Percentiles rank a stretch among this genome's conserved stretches.
Conservation (phyloP, 2,797 vertebrate genomes). For the Sebastes matsubarae region DNA sequence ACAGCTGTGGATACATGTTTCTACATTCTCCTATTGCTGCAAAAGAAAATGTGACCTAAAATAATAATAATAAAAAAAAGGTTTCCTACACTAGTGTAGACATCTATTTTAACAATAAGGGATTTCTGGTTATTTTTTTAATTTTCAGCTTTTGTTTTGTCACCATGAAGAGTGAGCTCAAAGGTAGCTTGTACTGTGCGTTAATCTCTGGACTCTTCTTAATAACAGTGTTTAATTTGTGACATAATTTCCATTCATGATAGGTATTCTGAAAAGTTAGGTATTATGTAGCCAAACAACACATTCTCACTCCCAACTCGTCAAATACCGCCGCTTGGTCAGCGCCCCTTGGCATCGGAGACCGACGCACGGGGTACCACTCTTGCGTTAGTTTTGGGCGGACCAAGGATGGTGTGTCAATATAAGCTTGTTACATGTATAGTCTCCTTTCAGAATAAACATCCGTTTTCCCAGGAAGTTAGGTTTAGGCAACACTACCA, state of each 20-base stretch:
- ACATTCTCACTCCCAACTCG: no score
- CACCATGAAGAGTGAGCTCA: background rate
- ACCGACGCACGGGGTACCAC: no score
- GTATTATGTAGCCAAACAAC: background rate
- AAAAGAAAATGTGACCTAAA: background rate
- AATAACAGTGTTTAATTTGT: background rate
- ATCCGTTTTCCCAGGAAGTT: no score
- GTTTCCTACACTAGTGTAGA: background rate
- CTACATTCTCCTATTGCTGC: background rate
- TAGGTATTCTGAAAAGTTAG: constrained; percentile 1
- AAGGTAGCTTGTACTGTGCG: background rate
- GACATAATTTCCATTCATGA: background rate
- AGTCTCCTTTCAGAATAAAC: no score
- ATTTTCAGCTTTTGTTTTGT: background rate
- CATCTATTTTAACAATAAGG: background rate
- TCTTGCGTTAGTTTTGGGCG: no score
- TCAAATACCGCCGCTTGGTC: no score
- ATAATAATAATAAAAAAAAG: background rate
- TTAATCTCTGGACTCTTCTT: background rate
- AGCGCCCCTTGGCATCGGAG: no score
- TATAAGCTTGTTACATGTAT: no score
- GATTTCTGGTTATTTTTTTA: background rate
- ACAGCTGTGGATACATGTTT: background rate
- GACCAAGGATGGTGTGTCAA: no score
- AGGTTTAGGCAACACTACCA: no score